Evolutionary conservation across 1,140 invertebrate genomes (phyloP).

Genomic region (Drosophila parabipectinata): DNA sequence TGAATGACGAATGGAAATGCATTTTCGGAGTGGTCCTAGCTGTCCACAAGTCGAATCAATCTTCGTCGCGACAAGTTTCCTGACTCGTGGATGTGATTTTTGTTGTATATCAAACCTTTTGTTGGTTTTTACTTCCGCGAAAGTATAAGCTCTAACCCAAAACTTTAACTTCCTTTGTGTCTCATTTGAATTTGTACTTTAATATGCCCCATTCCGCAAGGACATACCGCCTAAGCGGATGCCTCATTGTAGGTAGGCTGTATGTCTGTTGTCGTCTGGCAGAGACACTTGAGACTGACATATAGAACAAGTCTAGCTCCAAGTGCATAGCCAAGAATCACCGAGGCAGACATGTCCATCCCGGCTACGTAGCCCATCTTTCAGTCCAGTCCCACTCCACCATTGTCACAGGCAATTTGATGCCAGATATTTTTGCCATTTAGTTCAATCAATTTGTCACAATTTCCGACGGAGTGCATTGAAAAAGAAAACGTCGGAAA

Average conservation of each 20-base stretch:
- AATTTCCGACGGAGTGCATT: slow-evolving; percentile 62
- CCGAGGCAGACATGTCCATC: slow-evolving; percentile 9
- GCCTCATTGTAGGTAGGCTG: slow-evolving; percentile 2
- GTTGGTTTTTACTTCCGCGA: too few species aligned
- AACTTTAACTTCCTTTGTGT: background rate
- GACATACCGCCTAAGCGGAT: background rate
- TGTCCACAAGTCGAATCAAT: slow-evolving; percentile 67
- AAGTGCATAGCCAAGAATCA: slow-evolving; percentile 60
- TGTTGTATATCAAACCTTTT: background rate
- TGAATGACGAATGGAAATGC: slow-evolving; percentile 44
- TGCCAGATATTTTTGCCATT: slow-evolving; percentile 77
- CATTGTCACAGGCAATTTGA: slow-evolving; percentile 75
- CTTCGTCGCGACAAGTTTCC: slow-evolving; percentile 58
- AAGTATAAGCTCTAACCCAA: too few species aligned
- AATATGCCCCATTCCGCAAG: slow-evolving; percentile 15
- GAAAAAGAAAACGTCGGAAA: slow-evolving; percentile 33
- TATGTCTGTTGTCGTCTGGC: slow-evolving; percentile 56
- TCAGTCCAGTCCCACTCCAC: slow-evolving; percentile 6
- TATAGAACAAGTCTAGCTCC: slow-evolving; percentile 69
- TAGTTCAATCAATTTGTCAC: slow-evolving; percentile 80
- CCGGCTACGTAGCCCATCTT: background rate
- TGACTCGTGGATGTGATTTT: background rate
- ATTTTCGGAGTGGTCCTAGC: slow-evolving; percentile 62
- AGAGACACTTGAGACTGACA: slow-evolving; percentile 73
- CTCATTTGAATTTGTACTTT: slow-evolving; percentile 19